phyloP scores from a whole-genome alignment of 2,113 vertebrate genomes.

The Cololabis saira region DNA sequence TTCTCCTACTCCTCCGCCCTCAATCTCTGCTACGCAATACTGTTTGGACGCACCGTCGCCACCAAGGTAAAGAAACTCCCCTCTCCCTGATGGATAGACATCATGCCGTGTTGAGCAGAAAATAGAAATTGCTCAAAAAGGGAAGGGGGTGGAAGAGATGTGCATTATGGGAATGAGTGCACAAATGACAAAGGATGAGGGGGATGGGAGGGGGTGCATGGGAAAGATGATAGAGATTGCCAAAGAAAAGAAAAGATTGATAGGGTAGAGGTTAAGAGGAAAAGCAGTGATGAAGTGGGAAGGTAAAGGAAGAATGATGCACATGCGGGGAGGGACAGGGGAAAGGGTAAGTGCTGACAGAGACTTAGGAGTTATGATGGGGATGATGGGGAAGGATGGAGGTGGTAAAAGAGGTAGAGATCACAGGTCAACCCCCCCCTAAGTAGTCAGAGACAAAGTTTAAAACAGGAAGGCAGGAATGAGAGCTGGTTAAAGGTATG shows the following conservation, averaged over 20 bases:
- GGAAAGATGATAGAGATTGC: slow-evolving; percentile 33
- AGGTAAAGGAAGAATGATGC: slow-evolving; percentile 53
- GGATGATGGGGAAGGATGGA: slow-evolving; percentile 55
- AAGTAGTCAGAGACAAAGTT: slow-evolving; percentile 34
- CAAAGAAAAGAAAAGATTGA: slow-evolving; percentile 46
- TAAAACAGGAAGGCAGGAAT: slow-evolving; percentile 33
- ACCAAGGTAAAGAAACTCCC: slow-evolving; percentile 83
- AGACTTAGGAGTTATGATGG: slow-evolving; percentile 61
- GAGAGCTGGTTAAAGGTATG: background rate
- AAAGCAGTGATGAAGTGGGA: slow-evolving; percentile 70
- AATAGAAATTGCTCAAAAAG: slow-evolving; percentile 18
- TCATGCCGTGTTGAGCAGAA: background rate
- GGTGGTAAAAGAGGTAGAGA: slow-evolving; percentile 23
- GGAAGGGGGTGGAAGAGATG: background rate
- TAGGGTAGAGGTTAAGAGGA: slow-evolving; percentile 54
- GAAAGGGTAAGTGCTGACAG: slow-evolving; percentile 70
- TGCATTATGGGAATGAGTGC: slow-evolving; percentile 16
- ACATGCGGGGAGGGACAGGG: slow-evolving; percentile 51
- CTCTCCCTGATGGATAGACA: slow-evolving; percentile 42
- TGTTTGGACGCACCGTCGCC: slow-evolving; percentile 93
- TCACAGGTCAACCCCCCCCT: slow-evolving; percentile 49
- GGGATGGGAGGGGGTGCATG: background rate
- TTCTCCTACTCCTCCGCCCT: slow-evolving; percentile 98
- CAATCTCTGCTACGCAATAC: slow-evolving; percentile 97
- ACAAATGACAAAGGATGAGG: slow-evolving; percentile 12